A percentile compares a stretch with the other conserved stretches of the same genome.
Evolutionary conservation across 2,888 invertebrate species (phyloP).

Genomic region (Seira ritae): DNA sequence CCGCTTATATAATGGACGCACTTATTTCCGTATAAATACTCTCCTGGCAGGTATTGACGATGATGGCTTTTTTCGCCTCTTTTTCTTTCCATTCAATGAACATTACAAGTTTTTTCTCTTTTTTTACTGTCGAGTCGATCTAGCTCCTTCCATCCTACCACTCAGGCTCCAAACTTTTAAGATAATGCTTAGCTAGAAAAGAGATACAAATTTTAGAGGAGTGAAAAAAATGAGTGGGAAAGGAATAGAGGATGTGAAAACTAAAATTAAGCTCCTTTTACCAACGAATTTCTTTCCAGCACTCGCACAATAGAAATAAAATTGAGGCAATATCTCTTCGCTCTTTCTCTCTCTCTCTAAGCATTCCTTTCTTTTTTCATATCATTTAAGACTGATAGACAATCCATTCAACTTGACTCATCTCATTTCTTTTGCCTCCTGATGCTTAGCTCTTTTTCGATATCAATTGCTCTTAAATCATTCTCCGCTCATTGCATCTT

Average conservation of each 20-base stretch:
- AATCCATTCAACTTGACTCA: constrained; percentile 51
- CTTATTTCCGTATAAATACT: constrained; percentile 67
- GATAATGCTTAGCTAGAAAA: too few species aligned
- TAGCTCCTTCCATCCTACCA: too few species aligned
- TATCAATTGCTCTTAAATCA: constrained; percentile 57
- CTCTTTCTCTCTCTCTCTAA: constrained; percentile 28
- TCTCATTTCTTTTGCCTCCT: constrained; percentile 38
- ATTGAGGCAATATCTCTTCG: constrained; percentile 29
- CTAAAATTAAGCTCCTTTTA: not conserved
- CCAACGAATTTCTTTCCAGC: too few species aligned
- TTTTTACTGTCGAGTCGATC: not conserved
- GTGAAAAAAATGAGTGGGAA: too few species aligned
- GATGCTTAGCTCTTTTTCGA: constrained; percentile 8
- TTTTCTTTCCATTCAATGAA: constrained; percentile 38
- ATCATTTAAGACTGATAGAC: constrained; percentile 51
- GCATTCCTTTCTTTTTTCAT: constrained; percentile 34
- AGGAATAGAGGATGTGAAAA: not conserved
- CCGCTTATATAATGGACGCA: constrained; percentile 71
- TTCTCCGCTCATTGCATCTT: constrained; percentile 39
- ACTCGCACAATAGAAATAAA: constrained; percentile 1
- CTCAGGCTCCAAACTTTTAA: too few species aligned
- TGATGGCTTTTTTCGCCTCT: constrained; percentile 51
- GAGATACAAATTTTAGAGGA: too few species aligned
- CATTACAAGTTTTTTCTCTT: constrained; percentile 19
- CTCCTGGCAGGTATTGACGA: constrained; percentile 65